Percentiles rank a stretch among this genome's conserved stretches.
These are phyloP conservation scores for human DNA, from an alignment of 2,113 vertebrate genomes.

Conservation along the genomic window GRCh38 chr1:179087501-179088000, in stretches of 20 bases:
- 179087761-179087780: not conserved
- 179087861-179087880: accelerated
- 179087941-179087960: constrained; percentile 89
- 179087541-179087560: not conserved
- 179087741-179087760: not conserved
- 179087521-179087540: too few species aligned
- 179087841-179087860: not conserved
- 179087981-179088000: constrained; percentile 92
- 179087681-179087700: not conserved
- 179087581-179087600: not conserved
- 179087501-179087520: too few species aligned
- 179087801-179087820: not conserved
- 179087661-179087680: not conserved
- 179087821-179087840: not conserved
- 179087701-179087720: not conserved
- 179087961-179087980: constrained; percentile 96
- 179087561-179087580: not conserved
- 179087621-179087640: not conserved
- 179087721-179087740: not conserved
- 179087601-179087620: not conserved
- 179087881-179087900: not conserved
- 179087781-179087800: too few species aligned
- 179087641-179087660: not conserved
- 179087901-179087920: constrained; percentile 87
- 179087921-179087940: constrained; percentile 86